Evolutionary conservation across 2,888 invertebrate species (phyloP).

Genomic region (Himalopsyche kuldschensis): DNA sequence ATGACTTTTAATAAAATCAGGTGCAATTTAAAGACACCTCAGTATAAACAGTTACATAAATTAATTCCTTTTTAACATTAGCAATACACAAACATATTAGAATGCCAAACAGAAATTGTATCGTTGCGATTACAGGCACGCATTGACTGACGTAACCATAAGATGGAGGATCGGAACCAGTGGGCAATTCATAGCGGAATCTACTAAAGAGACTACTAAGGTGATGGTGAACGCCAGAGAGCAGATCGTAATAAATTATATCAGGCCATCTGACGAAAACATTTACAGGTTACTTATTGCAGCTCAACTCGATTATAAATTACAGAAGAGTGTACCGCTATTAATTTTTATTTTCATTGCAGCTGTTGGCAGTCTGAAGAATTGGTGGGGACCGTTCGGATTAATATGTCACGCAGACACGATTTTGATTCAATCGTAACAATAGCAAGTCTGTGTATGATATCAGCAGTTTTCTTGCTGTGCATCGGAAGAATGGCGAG

Average conservation of each 20-base stretch:
- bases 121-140: background rate
- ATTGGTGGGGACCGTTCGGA: conserved; percentile 63
- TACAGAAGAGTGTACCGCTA: background rate
- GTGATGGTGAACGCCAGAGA: conserved; percentile 60
- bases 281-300: conserved; percentile 58
- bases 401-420: conserved; percentile 52
- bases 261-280: conserved; percentile 58
- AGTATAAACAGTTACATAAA: too few species aligned
- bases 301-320: background rate
- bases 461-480: conserved; percentile 40
- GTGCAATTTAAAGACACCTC: too few species aligned
- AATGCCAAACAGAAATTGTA: background rate
- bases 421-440: conserved; percentile 52
- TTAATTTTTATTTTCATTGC: conserved; percentile 38
- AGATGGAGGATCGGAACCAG: conserved; percentile 35
- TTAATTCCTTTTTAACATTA: too few species aligned
- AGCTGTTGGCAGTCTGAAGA: conserved; percentile 69
- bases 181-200: background rate
- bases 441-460: conserved; percentile 49
- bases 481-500: conserved; percentile 5
- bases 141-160: conserved; percentile 9
- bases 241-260: conserved; percentile 58
- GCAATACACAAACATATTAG: too few species aligned
- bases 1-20: too few species aligned
- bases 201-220: conserved; percentile 54